Conservation (phyloP, 2,888 invertebrate genomes). For the Drosophila longiperda region DNA sequence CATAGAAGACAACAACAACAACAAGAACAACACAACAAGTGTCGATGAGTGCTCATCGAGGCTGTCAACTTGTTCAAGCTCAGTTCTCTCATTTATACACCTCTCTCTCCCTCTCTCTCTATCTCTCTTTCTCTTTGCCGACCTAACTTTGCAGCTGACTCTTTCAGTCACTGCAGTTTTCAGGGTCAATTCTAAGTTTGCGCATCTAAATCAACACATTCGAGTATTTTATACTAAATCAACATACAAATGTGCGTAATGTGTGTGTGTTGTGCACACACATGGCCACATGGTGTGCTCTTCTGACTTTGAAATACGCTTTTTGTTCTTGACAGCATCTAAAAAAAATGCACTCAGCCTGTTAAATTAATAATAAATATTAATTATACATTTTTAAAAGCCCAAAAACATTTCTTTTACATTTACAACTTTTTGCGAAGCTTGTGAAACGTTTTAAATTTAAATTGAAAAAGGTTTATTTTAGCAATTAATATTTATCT, state of each 20-base stretch:
- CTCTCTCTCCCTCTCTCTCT: constrained; percentile 33
- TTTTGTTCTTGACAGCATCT: constrained; percentile 60
- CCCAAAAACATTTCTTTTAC: background rate
- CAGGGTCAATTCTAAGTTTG: constrained; percentile 69
- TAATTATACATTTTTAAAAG: background rate
- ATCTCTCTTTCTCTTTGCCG: constrained; percentile 26
- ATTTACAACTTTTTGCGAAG: background rate
- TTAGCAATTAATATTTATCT: background rate
- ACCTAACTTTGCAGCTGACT: constrained; percentile 30
- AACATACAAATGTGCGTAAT: constrained; percentile 32
- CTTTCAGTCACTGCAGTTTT: constrained; percentile 52
- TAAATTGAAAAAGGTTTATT: background rate
- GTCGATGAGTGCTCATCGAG: constrained; percentile 62
- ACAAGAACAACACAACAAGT: constrained; percentile 26
- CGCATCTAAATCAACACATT: constrained; percentile 66
- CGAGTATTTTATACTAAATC: constrained; percentile 11
- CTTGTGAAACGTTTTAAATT: background rate
- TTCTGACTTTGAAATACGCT: constrained; percentile 71
- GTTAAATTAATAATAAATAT: constrained; percentile 12
- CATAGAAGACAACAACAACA: constrained; percentile 47
- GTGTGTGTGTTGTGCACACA: constrained; percentile 34
- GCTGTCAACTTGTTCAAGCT: constrained; percentile 54
- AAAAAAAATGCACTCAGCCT: background rate
- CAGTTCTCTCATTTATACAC: constrained; percentile 15
- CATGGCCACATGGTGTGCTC: constrained; percentile 50